Base-by-base conservation (phyloP, 2,113 vertebrate species). In the Campylomormyrus tamandua region DNA sequence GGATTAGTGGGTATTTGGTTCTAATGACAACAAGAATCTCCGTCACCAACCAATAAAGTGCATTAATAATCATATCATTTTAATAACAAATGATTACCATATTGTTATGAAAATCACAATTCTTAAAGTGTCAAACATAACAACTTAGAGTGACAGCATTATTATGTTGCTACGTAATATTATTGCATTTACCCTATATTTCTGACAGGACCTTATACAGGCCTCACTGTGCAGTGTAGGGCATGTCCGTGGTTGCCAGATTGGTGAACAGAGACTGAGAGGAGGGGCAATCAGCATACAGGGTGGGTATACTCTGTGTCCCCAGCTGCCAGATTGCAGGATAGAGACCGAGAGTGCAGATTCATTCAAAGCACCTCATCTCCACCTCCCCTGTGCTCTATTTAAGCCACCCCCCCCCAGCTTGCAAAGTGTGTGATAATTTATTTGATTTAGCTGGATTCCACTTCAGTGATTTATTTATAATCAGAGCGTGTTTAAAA, bases 391-490 rank as follows among this genome's bases (percentile, higher is more conserved):
- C 74, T 42, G 74, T 42, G 17, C 42, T 50, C 21, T n/a, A n/a
- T n/a, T 86, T 86, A 86, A 86, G 46, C 21, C 5, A 2, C 31
- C 31, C 31, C 5, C 42, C 31, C 13, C 13, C 80, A 2, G 6
- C 45, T 2, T 85, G 6, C 39, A 80, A 85, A 11, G 45, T 86
- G n/a, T 50, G 42, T 6, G 15, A 50, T 50, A 49, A 86, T 86
- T 86, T 50, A 50, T 50, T 49, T n/a, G 84, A 48, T 50, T 86
- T 49, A 10, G 21, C 24, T 86, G 24, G 21, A 31, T 87, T 84
- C 39, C 84, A 87, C 46, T 87, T 87, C 84, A 50, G 49, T 35
- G 49, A 50, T 87, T 87, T 31, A 87, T 87, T 84, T 84, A 84
- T 84, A 48, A 84, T 46, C 80, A 46, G 84, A 87, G n/a, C 48